A percentile compares a stretch with the other conserved stretches of the same genome.
Evolutionary conservation across 1,140 invertebrate species (phyloP).

Genomic region (Zaprionus capensis): DNA sequence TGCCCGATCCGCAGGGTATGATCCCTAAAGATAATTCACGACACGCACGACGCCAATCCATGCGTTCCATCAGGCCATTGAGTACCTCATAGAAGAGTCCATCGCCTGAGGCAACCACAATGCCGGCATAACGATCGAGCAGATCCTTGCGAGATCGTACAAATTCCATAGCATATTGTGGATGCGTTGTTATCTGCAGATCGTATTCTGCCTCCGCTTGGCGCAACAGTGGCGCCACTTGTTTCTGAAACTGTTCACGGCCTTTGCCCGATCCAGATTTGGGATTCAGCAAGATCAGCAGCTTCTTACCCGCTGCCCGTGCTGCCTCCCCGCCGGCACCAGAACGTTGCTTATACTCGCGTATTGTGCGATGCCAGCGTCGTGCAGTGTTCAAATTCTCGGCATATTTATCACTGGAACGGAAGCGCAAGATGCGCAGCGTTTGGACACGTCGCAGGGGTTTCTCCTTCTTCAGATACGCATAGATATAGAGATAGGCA

Average conservation of each 20-base stretch:
- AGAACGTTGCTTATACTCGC: slow-evolving; percentile 45
- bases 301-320: slow-evolving; percentile 41
- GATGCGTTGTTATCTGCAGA: slow-evolving; percentile 93
- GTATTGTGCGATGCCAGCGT: slow-evolving; percentile 89
- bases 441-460: slow-evolving; percentile 89
- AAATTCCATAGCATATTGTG: slow-evolving; percentile 94
- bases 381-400: slow-evolving; percentile 92
- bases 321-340: neutral
- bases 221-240: slow-evolving; percentile 92
- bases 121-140: slow-evolving; percentile 88
- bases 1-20: slow-evolving; percentile 97
- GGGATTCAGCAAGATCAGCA: slow-evolving; percentile 96
- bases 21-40: slow-evolving; percentile 92
- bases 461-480: slow-evolving; percentile 90
- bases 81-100: slow-evolving; percentile 96
- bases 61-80: slow-evolving; percentile 94
- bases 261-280: slow-evolving; percentile 95
- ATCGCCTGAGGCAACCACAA: slow-evolving; percentile 96
- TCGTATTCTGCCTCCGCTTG: slow-evolving; percentile 95
- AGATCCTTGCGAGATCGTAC: slow-evolving; percentile 90
- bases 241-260: slow-evolving; percentile 92
- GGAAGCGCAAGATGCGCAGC: slow-evolving; percentile 92
- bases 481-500: slow-evolving; percentile 94
- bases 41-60: slow-evolving; percentile 93
- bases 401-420: slow-evolving; percentile 91